Evolutionary conservation across 2,888 invertebrate species (phyloP).

Genomic region (Nemotelus nigrinus): DNA sequence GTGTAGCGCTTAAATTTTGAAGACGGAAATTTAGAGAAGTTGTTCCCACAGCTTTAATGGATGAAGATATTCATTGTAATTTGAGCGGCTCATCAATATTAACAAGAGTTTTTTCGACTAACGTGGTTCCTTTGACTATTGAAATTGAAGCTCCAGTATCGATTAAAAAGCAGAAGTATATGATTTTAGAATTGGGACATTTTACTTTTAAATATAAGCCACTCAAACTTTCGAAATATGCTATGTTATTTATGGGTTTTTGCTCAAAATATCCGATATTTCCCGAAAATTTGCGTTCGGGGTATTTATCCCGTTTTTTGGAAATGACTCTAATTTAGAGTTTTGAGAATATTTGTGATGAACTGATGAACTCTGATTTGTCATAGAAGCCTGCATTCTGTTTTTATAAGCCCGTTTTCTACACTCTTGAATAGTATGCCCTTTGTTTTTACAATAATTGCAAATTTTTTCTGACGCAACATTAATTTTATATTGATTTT

Average conservation of each 20-base stretch:
- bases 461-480: not conserved
- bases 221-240: not conserved
- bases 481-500: not conserved
- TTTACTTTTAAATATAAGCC: not conserved
- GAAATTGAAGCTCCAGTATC: conserved; percentile 12
- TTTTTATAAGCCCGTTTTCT: conserved; percentile 2
- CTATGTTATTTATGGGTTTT: not conserved
- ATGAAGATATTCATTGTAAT: conserved; percentile 12
- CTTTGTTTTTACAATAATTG: conserved; percentile 11
- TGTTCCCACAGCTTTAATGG: no score
- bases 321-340: no score
- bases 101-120: conserved; percentile 1
- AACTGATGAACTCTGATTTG: no score
- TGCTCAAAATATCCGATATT: not conserved
- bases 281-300: conserved; percentile 13
- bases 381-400: no score
- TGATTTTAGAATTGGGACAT: conserved; percentile 1
- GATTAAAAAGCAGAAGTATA: not conserved
- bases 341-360: no score
- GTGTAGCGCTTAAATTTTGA: no score
- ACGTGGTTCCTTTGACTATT: not conserved
- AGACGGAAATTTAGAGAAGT: no score
- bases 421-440: conserved; percentile 9
- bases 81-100: not conserved
- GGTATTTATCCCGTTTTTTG: conserved; percentile 9